Evolutionary conservation across 1,140 invertebrate genomes (phyloP).

Genomic region (Thrips palmi): DNA sequence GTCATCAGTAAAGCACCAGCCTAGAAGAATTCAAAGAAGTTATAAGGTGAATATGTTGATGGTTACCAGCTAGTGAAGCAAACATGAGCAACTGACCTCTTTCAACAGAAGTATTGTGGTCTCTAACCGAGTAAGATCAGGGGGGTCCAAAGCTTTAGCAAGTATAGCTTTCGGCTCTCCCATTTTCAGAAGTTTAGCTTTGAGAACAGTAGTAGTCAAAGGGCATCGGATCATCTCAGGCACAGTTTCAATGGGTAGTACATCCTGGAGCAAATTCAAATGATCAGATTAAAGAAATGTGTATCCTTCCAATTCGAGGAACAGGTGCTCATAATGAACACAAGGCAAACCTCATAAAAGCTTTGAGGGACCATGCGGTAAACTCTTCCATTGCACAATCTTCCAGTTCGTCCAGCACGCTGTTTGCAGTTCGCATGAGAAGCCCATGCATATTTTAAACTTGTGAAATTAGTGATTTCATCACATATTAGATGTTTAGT

Average conservation of each 20-base stretch:
- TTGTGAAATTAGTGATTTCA: slow-evolving; percentile 54
- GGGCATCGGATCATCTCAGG: slow-evolving; percentile 72
- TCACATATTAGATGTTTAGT: slow-evolving; percentile 67
- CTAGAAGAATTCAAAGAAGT: slow-evolving; percentile 18
- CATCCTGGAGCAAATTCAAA: neutral
- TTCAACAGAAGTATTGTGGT: slow-evolving; percentile 67
- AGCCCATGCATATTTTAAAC: slow-evolving; percentile 68
- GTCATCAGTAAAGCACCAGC: slow-evolving; percentile 45
- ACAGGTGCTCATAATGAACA: slow-evolving; percentile 2
- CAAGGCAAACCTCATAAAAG: slow-evolving; percentile 43
- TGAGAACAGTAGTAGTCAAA: slow-evolving; percentile 64
- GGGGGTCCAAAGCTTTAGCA: slow-evolving; percentile 71
- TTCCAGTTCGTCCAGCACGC: slow-evolving; percentile 74
- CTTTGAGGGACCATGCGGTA: slow-evolving; percentile 59
- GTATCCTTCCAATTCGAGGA: slow-evolving; percentile 5
- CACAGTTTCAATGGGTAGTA: slow-evolving; percentile 5
- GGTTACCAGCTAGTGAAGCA: neutral
- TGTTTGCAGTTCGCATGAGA: slow-evolving; percentile 78
- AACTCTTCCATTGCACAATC: slow-evolving; percentile 67
- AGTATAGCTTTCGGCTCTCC: slow-evolving; percentile 67
- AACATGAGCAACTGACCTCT: slow-evolving; percentile 36
- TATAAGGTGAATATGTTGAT: neutral
- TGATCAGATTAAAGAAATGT: slow-evolving; percentile 14
- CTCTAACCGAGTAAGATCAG: slow-evolving; percentile 62
- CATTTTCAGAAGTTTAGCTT: slow-evolving; percentile 66